These are phyloP conservation scores for Drosophila tani DNA, from an alignment of 1,140 invertebrate genomes.

Conservation along the genomic window DNA sequence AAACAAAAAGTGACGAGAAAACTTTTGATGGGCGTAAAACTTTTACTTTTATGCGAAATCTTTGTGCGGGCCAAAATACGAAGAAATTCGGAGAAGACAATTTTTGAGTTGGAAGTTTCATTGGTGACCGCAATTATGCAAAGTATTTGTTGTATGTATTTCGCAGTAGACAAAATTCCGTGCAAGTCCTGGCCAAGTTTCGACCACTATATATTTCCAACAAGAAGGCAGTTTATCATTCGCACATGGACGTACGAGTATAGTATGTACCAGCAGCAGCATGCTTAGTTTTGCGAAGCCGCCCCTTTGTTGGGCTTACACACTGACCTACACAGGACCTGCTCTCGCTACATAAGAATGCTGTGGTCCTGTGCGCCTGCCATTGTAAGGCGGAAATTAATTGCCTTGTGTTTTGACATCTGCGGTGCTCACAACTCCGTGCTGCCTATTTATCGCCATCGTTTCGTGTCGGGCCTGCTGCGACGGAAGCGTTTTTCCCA, in stretches of 20 bases:
- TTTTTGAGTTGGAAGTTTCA: constrained; percentile 15
- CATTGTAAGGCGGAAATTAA: constrained; percentile 76
- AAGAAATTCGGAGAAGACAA: background rate
- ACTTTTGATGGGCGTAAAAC: constrained; percentile 54
- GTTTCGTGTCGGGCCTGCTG: constrained; percentile 63
- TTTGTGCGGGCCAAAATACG: constrained; percentile 5
- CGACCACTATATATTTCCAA: constrained; percentile 26
- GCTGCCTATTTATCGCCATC: constrained; percentile 15
- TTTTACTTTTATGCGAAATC: constrained; percentile 53
- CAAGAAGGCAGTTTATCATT: constrained; percentile 38
- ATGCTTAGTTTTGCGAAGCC: background rate
- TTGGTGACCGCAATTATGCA: constrained; percentile 28
- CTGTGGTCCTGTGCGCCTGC: constrained; percentile 35
- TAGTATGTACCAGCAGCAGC: background rate
- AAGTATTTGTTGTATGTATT: constrained; percentile 19
- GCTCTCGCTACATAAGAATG: constrained; percentile 38
- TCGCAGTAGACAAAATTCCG: constrained; percentile 10
- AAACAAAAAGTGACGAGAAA: constrained; percentile 46
- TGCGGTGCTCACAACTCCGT: constrained; percentile 41
- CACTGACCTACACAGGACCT: constrained; percentile 42
- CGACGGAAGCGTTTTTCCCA: constrained; percentile 63
- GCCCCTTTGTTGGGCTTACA: constrained; percentile 26
- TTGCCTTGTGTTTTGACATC: constrained; percentile 69
- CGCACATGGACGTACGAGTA: constrained; percentile 17
- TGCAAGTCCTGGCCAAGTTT: background rate